These are phyloP conservation scores for Grallaria varia DNA, from an alignment of 2,113 vertebrate species.

Conservation along the genomic window DNA sequence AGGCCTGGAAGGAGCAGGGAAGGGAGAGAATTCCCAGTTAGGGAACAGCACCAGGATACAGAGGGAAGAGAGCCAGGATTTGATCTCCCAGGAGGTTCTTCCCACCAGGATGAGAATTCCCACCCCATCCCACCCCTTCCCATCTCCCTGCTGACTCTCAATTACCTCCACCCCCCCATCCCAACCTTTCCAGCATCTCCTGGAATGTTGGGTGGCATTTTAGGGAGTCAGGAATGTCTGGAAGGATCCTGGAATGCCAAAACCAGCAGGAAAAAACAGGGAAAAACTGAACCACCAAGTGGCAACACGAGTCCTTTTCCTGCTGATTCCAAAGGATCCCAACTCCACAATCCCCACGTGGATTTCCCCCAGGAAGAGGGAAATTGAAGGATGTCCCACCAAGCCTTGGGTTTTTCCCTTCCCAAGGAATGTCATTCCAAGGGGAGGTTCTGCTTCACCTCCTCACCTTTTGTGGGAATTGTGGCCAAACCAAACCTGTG, in stretches of 20 bases:
- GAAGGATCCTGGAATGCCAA: background rate
- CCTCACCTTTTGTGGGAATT: conserved; percentile 77
- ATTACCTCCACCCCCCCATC: background rate
- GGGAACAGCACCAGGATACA: background rate
- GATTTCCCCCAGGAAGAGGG: background rate
- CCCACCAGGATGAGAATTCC: background rate
- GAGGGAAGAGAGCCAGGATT: too few species aligned
- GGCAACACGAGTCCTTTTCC: background rate
- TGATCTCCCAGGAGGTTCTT: background rate
- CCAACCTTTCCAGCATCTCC: background rate
- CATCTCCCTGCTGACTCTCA: background rate
- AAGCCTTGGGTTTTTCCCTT: too few species aligned
- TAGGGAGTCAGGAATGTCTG: background rate
- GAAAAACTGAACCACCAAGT: background rate
- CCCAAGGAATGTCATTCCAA: background rate
- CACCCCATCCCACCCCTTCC: background rate
- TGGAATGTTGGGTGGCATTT: background rate
- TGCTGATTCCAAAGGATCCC: background rate
- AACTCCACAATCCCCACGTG: background rate
- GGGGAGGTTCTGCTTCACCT: background rate
- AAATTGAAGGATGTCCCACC: background rate
- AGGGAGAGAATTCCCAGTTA: background rate
- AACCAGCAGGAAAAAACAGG: background rate
- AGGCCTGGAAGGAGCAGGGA: conserved; percentile 51
- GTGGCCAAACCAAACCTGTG: conserved; percentile 74